Conservation (phyloP, 30 jellyfish, hydroid and myxozoan genomes). For the Turritopsis dohrnii region DNA sequence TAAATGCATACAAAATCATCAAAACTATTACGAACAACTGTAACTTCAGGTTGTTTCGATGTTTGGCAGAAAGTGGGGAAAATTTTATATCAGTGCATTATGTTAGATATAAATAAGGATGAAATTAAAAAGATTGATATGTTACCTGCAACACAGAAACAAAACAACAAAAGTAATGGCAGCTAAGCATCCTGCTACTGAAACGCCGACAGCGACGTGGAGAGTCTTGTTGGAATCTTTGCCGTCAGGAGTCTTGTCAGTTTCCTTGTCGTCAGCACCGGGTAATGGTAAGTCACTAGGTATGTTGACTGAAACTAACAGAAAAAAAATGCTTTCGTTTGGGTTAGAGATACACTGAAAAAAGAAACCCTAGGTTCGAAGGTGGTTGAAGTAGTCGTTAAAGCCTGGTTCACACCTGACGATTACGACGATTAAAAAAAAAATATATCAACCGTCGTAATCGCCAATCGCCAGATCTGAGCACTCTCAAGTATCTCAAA, state of each 20-base stretch:
- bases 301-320: neutral
- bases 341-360: neutral
- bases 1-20: no score
- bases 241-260: neutral
- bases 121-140: no score
- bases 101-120: no score
- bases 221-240: neutral
- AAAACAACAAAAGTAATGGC: neutral
- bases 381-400: neutral
- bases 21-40: no score
- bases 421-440: no score
- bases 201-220: neutral
- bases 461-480: no score
- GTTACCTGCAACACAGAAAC: neutral
- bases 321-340: neutral
- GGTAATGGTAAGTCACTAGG: neutral
- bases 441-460: no score
- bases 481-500: no score
- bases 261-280: neutral
- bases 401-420: no score
- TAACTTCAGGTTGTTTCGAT: no score
- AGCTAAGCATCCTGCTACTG: neutral
- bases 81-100: no score
- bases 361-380: neutral
- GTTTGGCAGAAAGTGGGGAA: no score